These are phyloP conservation scores for Colostygia pectinataria DNA, from an alignment of 2,888 invertebrate species.

Conservation along the genomic window DNA sequence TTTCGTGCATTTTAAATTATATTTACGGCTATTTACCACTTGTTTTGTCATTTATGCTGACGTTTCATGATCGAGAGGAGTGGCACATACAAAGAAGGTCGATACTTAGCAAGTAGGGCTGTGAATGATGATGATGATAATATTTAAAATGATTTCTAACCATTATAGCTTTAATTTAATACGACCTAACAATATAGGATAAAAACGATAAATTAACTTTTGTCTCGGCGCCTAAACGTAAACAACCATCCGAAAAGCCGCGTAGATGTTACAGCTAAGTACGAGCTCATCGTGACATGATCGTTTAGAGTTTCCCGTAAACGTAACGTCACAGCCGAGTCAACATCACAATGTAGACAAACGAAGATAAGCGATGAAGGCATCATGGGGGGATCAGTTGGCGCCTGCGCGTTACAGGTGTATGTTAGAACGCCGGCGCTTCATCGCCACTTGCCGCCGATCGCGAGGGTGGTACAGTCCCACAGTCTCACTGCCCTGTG, in stretches of 20 bases:
- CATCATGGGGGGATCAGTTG: slow-evolving; percentile 57
- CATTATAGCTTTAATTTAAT: too few relatives aligned
- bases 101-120: too few relatives aligned
- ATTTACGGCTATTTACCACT: too few relatives aligned
- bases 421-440: slow-evolving; percentile 55
- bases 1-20: too few relatives aligned
- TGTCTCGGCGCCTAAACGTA: slow-evolving; percentile 19
- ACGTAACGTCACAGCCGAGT: slow-evolving; percentile 54
- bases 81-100: too few relatives aligned
- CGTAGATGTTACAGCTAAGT: slow-evolving; percentile 17
- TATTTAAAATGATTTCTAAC: too few relatives aligned
- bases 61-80: too few relatives aligned
- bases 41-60: too few relatives aligned
- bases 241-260: slow-evolving; percentile 21
- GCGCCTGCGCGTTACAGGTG: slow-evolving; percentile 67
- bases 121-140: too few relatives aligned
- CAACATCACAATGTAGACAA: slow-evolving; percentile 55
- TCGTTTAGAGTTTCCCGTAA: slow-evolving; percentile 49
- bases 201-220: too few relatives aligned
- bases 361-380: slow-evolving; percentile 60
- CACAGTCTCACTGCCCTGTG: slow-evolving; percentile 17
- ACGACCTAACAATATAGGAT: too few relatives aligned
- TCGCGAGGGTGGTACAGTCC: slow-evolving; percentile 31
- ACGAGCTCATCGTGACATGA: slow-evolving; percentile 35
- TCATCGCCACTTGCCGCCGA: slow-evolving; percentile 26